Percentiles rank a stretch among this genome's conserved stretches.
Conservation (phyloP, 2,113 vertebrate genomes). For the Corvus cornix region DNA sequence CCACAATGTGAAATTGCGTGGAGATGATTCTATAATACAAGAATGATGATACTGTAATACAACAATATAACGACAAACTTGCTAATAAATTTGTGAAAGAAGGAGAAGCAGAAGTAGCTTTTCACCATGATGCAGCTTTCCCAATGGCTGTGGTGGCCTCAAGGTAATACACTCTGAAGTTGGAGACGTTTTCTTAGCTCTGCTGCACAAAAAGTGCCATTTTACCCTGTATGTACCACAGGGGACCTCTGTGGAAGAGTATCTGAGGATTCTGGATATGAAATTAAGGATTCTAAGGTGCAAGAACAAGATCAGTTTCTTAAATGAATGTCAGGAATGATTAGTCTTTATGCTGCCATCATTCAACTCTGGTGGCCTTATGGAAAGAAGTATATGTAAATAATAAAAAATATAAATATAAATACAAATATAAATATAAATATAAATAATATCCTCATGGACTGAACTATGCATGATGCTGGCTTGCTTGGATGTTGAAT, state of each 20-base stretch:
- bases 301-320: background rate
- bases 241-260: background rate
- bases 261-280: background rate
- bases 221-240: background rate
- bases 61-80: background rate
- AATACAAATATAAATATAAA: no score
- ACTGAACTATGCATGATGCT: constrained; percentile 84
- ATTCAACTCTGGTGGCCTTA: background rate
- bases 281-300: background rate
- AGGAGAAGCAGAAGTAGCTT: background rate
- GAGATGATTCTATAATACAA: background rate
- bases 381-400: background rate
- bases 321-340: background rate
- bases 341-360: background rate
- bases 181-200: background rate
- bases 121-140: background rate
- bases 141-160: background rate
- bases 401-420: no score
- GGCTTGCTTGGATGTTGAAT: constrained; percentile 88
- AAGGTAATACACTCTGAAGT: background rate
- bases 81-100: background rate
- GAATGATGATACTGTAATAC: background rate
- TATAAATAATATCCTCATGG: constrained; percentile 71
- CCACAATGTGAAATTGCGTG: background rate
- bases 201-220: background rate